phyloP scores from a whole-genome alignment of 1,140 invertebrate species.

The Cydia amplana region DNA sequence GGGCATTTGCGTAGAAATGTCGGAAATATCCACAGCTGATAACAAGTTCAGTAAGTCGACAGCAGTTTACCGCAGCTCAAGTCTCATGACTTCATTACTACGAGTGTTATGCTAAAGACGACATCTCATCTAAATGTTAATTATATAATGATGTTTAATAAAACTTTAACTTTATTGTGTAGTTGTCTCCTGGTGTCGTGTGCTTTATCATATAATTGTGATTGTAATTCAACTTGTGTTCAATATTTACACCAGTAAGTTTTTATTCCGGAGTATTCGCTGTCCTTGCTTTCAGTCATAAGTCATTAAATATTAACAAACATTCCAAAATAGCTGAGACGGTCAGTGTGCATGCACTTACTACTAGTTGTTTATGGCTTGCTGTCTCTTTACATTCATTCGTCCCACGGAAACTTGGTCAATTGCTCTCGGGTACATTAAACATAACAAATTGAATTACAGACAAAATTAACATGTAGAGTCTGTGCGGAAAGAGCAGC shows the following conservation, averaged over 20 bases:
- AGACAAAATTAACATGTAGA: no score
- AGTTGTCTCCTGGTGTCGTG: neutral
- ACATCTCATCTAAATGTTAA: neutral
- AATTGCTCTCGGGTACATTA: no score
- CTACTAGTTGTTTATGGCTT: no score
- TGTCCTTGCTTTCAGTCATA: neutral
- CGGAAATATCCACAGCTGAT: slow-evolving; percentile 15
- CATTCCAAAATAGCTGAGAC: no score
- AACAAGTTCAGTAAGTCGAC: neutral
- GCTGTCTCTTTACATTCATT: no score
- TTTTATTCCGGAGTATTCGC: neutral
- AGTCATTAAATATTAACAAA: no score
- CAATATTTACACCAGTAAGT: slow-evolving; percentile 13
- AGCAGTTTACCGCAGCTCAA: neutral
- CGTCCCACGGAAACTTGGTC: no score
- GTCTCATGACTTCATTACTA: neutral
- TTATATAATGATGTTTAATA: slow-evolving; percentile 23
- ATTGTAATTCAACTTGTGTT: slow-evolving; percentile 1
- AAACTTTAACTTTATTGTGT: slow-evolving; percentile 11
- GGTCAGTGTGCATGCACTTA: no score
- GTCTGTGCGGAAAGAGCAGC: no score
- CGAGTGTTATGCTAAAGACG: neutral
- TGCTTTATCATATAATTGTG: slow-evolving; percentile 1
- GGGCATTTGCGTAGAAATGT: neutral
- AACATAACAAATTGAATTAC: no score